Conservation (phyloP, 2,888 invertebrate genomes). For the Leptothorax acervorum region DNA sequence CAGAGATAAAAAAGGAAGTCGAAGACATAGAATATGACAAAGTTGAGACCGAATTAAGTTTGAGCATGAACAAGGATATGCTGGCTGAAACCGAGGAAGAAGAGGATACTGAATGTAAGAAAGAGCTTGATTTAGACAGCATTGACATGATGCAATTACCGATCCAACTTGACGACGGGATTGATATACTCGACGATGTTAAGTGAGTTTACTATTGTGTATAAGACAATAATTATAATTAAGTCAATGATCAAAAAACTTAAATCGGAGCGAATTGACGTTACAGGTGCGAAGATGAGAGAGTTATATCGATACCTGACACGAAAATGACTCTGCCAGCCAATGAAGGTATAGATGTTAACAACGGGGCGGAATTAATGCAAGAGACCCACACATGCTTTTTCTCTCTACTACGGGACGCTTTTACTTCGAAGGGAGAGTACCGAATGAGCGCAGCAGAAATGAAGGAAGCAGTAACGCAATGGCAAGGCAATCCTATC, state of each 20-base stretch:
- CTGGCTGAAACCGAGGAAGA: constrained; percentile 79
- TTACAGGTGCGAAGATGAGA: constrained; percentile 80
- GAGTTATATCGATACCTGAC: constrained; percentile 80
- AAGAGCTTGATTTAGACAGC: constrained; percentile 87
- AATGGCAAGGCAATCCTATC: constrained; percentile 93
- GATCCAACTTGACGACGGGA: constrained; percentile 90
- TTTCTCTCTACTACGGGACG: constrained; percentile 94
- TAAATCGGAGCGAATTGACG: constrained; percentile 12
- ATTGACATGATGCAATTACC: constrained; percentile 93
- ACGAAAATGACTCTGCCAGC: constrained; percentile 77
- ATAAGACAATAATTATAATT: background rate
- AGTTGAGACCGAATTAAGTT: constrained; percentile 77
- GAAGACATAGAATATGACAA: constrained; percentile 83
- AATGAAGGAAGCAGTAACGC: constrained; percentile 90
- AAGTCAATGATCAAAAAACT: constrained; percentile 6
- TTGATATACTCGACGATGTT: constrained; percentile 86
- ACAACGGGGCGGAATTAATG: constrained; percentile 88
- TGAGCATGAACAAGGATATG: constrained; percentile 72
- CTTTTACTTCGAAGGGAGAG: constrained; percentile 94
- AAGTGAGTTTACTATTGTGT: constrained; percentile 80
- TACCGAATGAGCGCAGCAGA: constrained; percentile 93
- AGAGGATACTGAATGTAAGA: constrained; percentile 80
- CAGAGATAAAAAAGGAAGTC: constrained; percentile 82
- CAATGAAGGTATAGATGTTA: constrained; percentile 79
- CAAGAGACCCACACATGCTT: constrained; percentile 95